Conservation (phyloP, 1,140 invertebrate species). For the Drosophila busckii region DNA sequence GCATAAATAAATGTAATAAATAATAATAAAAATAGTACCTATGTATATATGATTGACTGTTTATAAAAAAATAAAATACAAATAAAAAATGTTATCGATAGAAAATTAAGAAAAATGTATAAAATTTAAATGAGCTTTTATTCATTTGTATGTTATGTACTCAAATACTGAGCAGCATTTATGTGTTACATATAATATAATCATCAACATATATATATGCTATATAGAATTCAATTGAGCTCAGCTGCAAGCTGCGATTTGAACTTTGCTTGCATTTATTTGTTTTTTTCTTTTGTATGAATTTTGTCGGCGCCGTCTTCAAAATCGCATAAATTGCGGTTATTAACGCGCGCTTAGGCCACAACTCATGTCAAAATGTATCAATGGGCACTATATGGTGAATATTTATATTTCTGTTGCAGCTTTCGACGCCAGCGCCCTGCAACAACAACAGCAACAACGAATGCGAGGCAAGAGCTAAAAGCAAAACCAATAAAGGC, state of each 20-base stretch:
- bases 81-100: too few relatives aligned
- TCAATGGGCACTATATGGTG: conserved; percentile 66
- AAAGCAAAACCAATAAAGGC: conserved; percentile 59
- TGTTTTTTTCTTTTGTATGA: not conserved
- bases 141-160: too few relatives aligned
- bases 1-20: too few relatives aligned
- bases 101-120: too few relatives aligned
- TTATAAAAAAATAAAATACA: too few relatives aligned
- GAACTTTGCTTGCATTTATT: not conserved
- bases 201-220: too few relatives aligned
- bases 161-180: too few relatives aligned
- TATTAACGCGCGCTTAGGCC: conserved; percentile 75
- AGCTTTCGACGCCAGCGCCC: conserved; percentile 35
- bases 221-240: conserved; percentile 17
- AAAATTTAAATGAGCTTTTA: too few relatives aligned
- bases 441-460: conserved; percentile 7
- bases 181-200: too few relatives aligned
- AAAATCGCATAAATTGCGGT: conserved; percentile 73
- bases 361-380: conserved; percentile 75
- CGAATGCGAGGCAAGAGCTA: conserved; percentile 10
- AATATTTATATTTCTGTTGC: conserved; percentile 70
- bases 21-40: too few relatives aligned
- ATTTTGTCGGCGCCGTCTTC: conserved; percentile 42
- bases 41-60: too few relatives aligned
- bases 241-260: not conserved